Evolutionary conservation across 2,888 invertebrate genomes (phyloP).

Genomic region (Saturnia pavonia): DNA sequence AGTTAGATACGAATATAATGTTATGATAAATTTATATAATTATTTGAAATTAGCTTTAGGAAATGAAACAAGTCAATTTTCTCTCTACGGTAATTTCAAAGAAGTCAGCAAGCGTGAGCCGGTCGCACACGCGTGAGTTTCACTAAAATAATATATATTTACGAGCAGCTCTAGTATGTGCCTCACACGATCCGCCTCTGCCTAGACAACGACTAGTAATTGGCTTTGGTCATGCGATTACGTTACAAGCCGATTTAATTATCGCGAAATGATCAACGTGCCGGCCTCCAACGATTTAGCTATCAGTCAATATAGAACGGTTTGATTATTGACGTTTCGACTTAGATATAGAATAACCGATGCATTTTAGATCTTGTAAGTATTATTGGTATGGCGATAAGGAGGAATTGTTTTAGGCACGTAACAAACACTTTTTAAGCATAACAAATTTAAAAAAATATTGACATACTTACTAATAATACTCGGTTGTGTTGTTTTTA

Average conservation of each 20-base stretch:
- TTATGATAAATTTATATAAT: neutral
- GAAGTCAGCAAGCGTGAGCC: conserved; percentile 32
- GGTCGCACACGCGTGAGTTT: conserved; percentile 68
- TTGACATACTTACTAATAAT: too few relatives aligned
- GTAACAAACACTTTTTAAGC: conserved; percentile 1
- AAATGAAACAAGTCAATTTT: conserved; percentile 6
- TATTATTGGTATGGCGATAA: conserved; percentile 52
- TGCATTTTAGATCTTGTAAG: conserved; percentile 58
- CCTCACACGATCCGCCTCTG: conserved; percentile 73
- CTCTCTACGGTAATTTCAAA: conserved; percentile 1
- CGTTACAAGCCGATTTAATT: conserved; percentile 80
- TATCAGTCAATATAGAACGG: conserved; percentile 75
- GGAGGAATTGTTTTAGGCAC: conserved; percentile 34
- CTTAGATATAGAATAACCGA: conserved; percentile 35
- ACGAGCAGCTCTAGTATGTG: conserved; percentile 60
- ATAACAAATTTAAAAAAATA: too few relatives aligned
- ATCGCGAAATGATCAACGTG: conserved; percentile 78
- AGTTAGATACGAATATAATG: neutral
- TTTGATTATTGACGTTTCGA: conserved; percentile 51
- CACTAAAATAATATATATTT: conserved; percentile 71
- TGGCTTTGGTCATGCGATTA: conserved; percentile 81
- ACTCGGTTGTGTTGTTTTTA: too few relatives aligned
- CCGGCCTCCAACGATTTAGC: conserved; percentile 78
- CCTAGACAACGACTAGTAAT: conserved; percentile 75
- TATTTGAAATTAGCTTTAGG: neutral